Percentiles rank a stretch among this genome's conserved stretches.
These are phyloP conservation scores for Nylanderia fulva DNA, from an alignment of 1,140 invertebrate species.

Conservation along the genomic window DNA sequence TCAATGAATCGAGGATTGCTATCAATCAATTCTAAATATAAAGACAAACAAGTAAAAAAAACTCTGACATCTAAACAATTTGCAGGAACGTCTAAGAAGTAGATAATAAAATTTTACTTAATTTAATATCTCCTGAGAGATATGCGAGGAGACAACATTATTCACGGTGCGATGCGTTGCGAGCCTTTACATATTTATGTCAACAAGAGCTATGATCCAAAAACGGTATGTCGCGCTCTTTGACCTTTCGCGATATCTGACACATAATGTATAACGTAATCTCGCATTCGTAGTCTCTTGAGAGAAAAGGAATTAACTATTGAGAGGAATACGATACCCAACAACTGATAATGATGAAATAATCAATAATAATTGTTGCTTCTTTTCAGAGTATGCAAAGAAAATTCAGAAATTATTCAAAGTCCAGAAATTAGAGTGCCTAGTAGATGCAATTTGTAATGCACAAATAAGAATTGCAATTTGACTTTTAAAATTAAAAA, in stretches of 20 bases:
- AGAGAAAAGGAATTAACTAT: background rate
- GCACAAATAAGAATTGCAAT: background rate
- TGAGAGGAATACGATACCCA: background rate
- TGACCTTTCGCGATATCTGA: background rate
- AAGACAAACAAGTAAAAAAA: conserved; percentile 17
- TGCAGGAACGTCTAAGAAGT: background rate
- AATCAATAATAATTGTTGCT: background rate
- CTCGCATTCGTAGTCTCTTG: background rate
- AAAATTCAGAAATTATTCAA: background rate
- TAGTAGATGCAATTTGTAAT: background rate
- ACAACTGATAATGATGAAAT: background rate
- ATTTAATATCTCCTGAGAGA: background rate
- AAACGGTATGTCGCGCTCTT: background rate
- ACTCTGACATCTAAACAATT: background rate
- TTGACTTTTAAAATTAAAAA: conserved; percentile 45
- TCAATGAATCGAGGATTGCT: background rate
- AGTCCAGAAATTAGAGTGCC: background rate
- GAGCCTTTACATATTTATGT: background rate
- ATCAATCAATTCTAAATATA: conserved; percentile 39
- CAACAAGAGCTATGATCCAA: background rate
- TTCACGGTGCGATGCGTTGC: background rate
- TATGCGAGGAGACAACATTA: background rate
- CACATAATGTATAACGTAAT: background rate
- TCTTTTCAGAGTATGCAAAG: background rate
- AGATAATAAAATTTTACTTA: background rate